These are phyloP conservation scores for Xiphorhynchus erythropygius DNA, from an alignment of 2,797 vertebrate genomes.

Conservation along the genomic window DNA sequence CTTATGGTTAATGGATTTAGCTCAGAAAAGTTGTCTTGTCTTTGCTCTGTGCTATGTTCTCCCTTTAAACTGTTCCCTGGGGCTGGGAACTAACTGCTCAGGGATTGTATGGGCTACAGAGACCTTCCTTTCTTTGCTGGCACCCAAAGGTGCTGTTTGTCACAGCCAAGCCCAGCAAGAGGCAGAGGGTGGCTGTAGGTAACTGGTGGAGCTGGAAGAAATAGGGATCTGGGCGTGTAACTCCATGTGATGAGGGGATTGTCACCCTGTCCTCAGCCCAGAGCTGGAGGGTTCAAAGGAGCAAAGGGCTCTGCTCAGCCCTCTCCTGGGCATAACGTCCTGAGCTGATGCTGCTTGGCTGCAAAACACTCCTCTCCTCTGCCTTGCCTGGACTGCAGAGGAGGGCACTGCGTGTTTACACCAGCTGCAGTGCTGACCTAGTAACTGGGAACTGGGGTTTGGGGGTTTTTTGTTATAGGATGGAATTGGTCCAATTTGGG, in stretches of 20 bases:
- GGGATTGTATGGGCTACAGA: neutral
- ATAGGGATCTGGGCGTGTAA: neutral
- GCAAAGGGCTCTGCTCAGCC: neutral
- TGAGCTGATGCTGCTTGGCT: neutral
- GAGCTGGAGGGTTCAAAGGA: neutral
- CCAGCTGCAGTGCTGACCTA: neutral
- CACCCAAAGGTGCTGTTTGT: neutral
- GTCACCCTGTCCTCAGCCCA: neutral
- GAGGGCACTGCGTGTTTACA: neutral
- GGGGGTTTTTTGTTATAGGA: neutral
- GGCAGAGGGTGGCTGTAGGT: neutral
- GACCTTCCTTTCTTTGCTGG: neutral
- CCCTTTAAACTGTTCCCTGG: neutral
- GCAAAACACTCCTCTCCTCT: neutral
- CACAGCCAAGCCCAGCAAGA: neutral
- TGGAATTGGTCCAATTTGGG: neutral
- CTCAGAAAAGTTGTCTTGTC: neutral
- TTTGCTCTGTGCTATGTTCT: neutral
- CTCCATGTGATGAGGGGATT: rapidly evolving
- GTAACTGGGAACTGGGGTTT: neutral
- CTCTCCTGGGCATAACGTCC: neutral
- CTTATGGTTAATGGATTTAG: neutral
- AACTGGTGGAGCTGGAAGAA: neutral
- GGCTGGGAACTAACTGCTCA: neutral
- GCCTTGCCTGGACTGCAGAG: neutral